Evolutionary conservation across 2,888 invertebrate genomes (phyloP).

Genomic region (Anaspis maculata): DNA sequence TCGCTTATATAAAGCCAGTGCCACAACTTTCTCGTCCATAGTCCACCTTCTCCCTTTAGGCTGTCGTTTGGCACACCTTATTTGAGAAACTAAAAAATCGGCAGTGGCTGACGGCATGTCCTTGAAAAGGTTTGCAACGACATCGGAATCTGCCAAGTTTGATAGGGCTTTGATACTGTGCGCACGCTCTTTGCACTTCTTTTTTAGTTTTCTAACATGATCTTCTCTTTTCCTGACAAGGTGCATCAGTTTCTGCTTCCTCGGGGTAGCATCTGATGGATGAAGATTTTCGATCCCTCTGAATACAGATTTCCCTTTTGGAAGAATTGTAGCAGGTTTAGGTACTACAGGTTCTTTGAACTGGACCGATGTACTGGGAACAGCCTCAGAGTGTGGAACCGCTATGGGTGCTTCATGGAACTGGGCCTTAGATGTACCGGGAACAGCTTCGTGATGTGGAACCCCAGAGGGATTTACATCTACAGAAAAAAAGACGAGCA

Average conservation of each 20-base stretch:
- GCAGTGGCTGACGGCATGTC: background rate
- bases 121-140: background rate
- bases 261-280: slow-evolving; percentile 5
- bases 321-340: no score
- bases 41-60: slow-evolving; percentile 1
- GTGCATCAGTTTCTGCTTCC: slow-evolving; percentile 6
- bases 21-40: background rate
- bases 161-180: background rate
- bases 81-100: background rate
- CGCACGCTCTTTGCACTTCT: background rate
- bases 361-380: no score
- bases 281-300: background rate
- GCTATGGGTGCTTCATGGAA: no score
- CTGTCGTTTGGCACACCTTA: background rate
- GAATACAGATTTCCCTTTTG: no score
- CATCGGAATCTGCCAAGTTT: background rate
- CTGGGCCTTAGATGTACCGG: no score
- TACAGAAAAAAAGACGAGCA: no score
- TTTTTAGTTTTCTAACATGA: slow-evolving; percentile 12
- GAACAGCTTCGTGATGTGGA: no score
- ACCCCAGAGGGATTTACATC: no score
- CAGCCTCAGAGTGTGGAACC: no score
- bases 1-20: slow-evolving; percentile 2
- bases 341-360: no score
- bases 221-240: slow-evolving; percentile 10